These are phyloP conservation scores for Gari tellinella DNA, from an alignment of 2,888 invertebrate genomes.

Conservation along the genomic window DNA sequence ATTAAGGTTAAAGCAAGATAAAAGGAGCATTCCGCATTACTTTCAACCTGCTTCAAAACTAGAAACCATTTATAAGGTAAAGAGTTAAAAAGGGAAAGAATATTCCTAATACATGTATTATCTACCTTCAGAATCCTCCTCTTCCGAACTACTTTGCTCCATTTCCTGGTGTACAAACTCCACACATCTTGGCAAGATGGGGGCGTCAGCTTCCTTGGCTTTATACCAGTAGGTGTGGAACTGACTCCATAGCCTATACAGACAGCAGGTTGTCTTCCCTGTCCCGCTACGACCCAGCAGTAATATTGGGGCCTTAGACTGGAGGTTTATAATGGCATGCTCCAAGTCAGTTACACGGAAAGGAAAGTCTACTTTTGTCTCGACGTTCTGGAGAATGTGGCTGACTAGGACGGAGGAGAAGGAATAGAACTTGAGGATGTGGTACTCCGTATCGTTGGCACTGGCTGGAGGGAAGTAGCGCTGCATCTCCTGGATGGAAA, in stretches of 20 bases:
- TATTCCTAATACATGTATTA: too few relatives aligned
- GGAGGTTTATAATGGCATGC: slow-evolving; percentile 76
- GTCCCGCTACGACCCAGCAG: slow-evolving; percentile 81
- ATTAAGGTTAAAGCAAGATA: too few relatives aligned
- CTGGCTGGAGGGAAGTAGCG: slow-evolving; percentile 75
- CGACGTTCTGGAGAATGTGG: slow-evolving; percentile 69
- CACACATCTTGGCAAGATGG: slow-evolving; percentile 62
- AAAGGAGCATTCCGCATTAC: too few relatives aligned
- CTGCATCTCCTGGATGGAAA: slow-evolving; percentile 47
- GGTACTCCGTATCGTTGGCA: slow-evolving; percentile 74
- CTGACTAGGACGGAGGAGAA: slow-evolving; percentile 74
- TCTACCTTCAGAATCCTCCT: slow-evolving; percentile 6
- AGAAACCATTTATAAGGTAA: too few relatives aligned
- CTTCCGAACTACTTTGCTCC: not conserved
- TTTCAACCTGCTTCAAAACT: too few relatives aligned
- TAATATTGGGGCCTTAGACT: slow-evolving; percentile 69
- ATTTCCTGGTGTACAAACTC: slow-evolving; percentile 51
- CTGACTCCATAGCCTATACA: slow-evolving; percentile 77
- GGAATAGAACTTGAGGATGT: slow-evolving; percentile 80
- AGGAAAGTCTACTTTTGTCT: slow-evolving; percentile 77
- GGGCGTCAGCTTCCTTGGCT: slow-evolving; percentile 64
- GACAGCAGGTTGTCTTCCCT: slow-evolving; percentile 80
- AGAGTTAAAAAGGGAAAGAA: too few relatives aligned
- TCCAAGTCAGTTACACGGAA: slow-evolving; percentile 80
- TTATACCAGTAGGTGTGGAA: slow-evolving; percentile 76